Conservation (phyloP, 2,888 invertebrate genomes). For the Melikaiella ostensackeni region DNA sequence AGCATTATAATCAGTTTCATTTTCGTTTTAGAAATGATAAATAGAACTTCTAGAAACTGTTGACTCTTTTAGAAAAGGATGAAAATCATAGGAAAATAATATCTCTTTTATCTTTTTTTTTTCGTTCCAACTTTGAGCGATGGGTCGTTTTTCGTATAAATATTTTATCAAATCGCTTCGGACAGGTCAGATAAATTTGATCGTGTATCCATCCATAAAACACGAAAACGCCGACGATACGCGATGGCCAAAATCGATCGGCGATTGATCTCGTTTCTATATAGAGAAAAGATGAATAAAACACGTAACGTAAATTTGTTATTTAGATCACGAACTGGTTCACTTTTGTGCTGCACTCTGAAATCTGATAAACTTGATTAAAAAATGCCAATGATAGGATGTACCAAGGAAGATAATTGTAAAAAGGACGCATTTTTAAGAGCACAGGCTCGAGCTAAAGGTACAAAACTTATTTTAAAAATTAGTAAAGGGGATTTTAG, state of each 20-base stretch:
- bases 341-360: neutral
- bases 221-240: constrained; percentile 10
- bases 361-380: constrained; percentile 13
- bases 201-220: constrained; percentile 20
- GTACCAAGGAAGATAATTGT: constrained; percentile 68
- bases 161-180: constrained; percentile 29
- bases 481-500: too few relatives aligned
- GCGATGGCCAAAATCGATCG: constrained; percentile 6
- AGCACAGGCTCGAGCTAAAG: constrained; percentile 50
- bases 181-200: constrained; percentile 21
- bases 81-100: neutral
- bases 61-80: neutral
- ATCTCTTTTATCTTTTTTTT: neutral
- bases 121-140: neutral
- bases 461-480: constrained; percentile 3
- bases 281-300: neutral
- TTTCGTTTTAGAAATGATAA: too few relatives aligned
- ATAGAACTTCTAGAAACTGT: too few relatives aligned
- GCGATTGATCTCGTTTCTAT: neutral
- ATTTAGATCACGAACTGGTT: constrained; percentile 3
- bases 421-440: constrained; percentile 58
- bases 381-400: constrained; percentile 63
- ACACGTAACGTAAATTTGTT: neutral
- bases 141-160: constrained; percentile 13
- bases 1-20: too few relatives aligned